Evolutionary conservation across 2,113 vertebrate genomes (phyloP).

Genomic region (Neotoma lepida): DNA sequence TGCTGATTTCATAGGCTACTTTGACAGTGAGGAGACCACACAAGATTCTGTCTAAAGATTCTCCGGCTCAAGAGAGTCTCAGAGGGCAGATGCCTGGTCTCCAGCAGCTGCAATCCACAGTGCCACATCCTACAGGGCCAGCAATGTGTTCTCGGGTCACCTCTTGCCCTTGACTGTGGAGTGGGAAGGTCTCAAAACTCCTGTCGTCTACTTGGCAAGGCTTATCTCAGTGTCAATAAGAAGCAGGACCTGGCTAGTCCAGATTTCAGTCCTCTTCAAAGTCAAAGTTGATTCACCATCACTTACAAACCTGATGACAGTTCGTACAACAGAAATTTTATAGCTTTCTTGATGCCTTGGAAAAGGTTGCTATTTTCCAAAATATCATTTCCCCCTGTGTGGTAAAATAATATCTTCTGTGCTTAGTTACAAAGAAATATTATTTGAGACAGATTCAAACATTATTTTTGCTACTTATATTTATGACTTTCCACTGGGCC

Average conservation of each 20-base stretch:
- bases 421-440: constrained; percentile 59
- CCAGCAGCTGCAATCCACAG: no score
- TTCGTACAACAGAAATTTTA: constrained; percentile 34
- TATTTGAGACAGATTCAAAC: constrained; percentile 20
- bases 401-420: constrained; percentile 42
- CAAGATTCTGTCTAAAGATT: not conserved
- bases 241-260: not conserved
- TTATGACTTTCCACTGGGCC: constrained; percentile 2
- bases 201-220: not conserved
- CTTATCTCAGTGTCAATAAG: not conserved
- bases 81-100: not conserved
- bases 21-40: rapidly evolving
- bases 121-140: not conserved
- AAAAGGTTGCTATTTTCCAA: constrained; percentile 42
- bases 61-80: not conserved
- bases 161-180: not conserved
- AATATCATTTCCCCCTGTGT: not conserved
- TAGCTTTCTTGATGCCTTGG: not conserved
- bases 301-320: constrained; percentile 17
- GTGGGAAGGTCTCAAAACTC: not conserved
- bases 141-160: not conserved
- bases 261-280: not conserved
- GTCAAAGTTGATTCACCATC: not conserved
- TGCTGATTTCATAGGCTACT: not conserved
- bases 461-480: constrained; percentile 28